phyloP scores from a whole-genome alignment of 2,888 invertebrate species.

The Copidosoma aretas region DNA sequence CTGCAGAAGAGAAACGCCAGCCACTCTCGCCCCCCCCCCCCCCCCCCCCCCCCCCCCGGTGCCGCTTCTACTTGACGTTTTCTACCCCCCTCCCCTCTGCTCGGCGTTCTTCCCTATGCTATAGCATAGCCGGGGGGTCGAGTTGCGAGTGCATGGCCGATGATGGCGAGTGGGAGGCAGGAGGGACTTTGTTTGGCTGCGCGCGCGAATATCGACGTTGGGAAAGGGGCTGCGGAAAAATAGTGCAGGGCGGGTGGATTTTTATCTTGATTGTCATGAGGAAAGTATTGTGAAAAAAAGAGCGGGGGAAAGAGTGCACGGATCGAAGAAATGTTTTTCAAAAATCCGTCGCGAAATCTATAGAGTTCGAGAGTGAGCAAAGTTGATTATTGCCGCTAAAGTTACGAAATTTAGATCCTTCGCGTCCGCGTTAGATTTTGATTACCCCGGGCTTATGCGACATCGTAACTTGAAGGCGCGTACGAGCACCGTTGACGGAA shows the following conservation, averaged over 20 bases:
- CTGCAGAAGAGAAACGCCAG: constrained; percentile 9
- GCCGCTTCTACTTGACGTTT: not conserved
- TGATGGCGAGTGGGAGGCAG: not conserved
- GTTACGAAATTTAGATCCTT: constrained; percentile 36
- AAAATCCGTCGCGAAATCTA: no score
- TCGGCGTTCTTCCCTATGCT: not conserved
- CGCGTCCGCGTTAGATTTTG: constrained; percentile 36
- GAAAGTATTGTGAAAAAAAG: no score
- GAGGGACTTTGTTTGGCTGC: not conserved
- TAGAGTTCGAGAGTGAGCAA: no score
- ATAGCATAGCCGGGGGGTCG: no score
- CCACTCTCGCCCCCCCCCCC: constrained; percentile 46
- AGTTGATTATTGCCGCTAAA: constrained; percentile 39
- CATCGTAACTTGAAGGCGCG: constrained; percentile 38
- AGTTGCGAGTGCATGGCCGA: no score
- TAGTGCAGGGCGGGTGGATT: no score
- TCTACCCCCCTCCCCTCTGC: not conserved
- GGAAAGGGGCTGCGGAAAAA: no score
- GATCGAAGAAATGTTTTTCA: not conserved
- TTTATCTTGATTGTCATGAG: no score
- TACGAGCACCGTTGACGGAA: constrained; percentile 37
- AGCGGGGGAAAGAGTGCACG: not conserved
- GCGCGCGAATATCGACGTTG: no score
- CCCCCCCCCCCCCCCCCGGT: constrained; percentile 1
- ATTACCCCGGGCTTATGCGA: constrained; percentile 39